Evolutionary conservation across 2,113 vertebrate species (phyloP), one percentile per base, ranked within the genome.

Genomic region (Caranx melampygus): DNA sequence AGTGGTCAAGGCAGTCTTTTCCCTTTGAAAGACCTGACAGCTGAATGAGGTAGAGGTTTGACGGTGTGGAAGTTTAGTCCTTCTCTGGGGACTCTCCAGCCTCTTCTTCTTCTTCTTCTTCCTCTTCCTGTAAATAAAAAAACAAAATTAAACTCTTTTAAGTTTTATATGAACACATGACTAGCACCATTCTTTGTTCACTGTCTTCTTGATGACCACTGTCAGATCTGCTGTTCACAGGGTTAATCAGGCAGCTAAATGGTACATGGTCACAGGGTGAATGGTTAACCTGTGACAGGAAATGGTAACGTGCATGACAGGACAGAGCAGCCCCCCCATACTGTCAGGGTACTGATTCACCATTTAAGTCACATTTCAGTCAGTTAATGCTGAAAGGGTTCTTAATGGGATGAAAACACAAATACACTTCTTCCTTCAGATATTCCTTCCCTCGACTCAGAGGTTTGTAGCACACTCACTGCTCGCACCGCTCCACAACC

Each of bases 1-100:
- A 98, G 97, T 97, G 97, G 97, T 98, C 95, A 97, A 96, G 95
- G 95, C 95, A 96, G 95, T 97, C 95, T 96, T 96, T 95, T 97
- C 96, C 95, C 96, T 96, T 96, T 92, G 90, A 96, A 97, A 97
- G 95, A 96, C 95, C 94, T 95, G 97, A 96, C 96, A 96, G 96
- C 94, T 96, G 96, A 87, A 95, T 97, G 97, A 98, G 97, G 97
- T 98, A 98, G 97, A 97, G 96, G 94, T 96, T 75, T 92, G 93
- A 91, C 82, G 90, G 76, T 84, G 94, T 84, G 80, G 93, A 90
- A 82, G 94, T 91, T 95, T 97, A 98, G 85, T 98, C 97, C 83
- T 97, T 96, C 93, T 97, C 96, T 61, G 95, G 94, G 76, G 96
- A 97, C 91, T 97, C 96, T 90, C 96, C 96, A 1, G 94, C 95